phyloP scores from a whole-genome alignment of 2,797 vertebrate species.

The Enteromius anoplus region DNA sequence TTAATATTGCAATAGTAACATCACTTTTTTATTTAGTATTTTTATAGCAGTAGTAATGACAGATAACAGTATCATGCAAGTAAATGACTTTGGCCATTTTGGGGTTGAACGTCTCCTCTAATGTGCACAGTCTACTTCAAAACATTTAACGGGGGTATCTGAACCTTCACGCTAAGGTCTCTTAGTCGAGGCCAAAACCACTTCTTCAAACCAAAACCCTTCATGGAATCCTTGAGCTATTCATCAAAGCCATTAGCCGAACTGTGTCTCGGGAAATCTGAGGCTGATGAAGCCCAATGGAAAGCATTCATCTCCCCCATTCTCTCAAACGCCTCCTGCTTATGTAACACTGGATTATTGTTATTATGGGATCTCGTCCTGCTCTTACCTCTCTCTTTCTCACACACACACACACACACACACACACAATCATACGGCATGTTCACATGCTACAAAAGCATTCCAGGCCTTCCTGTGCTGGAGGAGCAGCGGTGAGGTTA shows the following conservation, averaged over 20 bases:
- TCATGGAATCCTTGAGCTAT: constrained; percentile 36
- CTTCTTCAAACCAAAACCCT: constrained; percentile 25
- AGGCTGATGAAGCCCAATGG: constrained; percentile 27
- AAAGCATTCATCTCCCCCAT: constrained; percentile 42
- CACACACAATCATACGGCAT: constrained; percentile 15
- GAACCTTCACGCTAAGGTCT: background rate
- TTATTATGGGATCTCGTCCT: constrained; percentile 34
- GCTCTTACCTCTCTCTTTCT: constrained; percentile 1
- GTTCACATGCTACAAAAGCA: constrained; percentile 52
- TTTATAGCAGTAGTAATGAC: too few species aligned
- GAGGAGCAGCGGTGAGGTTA: constrained; percentile 22
- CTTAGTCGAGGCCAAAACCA: background rate
- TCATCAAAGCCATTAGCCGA: constrained; percentile 14
- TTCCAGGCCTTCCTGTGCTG: constrained; percentile 44
- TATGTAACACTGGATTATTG: constrained; percentile 41
- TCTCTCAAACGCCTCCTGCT: constrained; percentile 27
- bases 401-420: background rate
- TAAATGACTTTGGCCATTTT: background rate
- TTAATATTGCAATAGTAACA: too few species aligned
- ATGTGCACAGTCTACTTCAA: background rate
- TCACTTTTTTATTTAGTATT: too few species aligned
- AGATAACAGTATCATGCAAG: background rate
- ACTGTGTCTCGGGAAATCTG: constrained; percentile 22
- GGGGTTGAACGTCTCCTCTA: background rate
- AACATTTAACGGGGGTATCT: background rate